phyloP scores from a whole-genome alignment of 1,140 invertebrate species.

The Medauroidea extradentata region DNA sequence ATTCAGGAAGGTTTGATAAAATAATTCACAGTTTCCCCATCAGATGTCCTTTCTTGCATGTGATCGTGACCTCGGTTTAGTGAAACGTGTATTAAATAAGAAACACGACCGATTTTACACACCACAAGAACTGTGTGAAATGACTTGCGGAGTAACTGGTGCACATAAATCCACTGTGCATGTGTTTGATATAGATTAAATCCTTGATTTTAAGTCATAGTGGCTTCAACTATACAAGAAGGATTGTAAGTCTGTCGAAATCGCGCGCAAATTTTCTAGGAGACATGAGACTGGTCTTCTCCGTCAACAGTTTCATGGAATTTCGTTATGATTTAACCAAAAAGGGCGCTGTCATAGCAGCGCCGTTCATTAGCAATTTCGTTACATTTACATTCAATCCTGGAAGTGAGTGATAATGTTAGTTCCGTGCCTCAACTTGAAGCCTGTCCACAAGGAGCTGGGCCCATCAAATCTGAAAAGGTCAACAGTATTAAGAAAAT shows the following conservation, averaged over 20 bases:
- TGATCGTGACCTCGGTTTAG: conserved; percentile 16
- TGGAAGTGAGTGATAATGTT: no score
- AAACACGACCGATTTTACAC: conserved; percentile 17
- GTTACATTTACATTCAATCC: no score
- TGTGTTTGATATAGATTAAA: background rate
- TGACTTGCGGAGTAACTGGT: background rate
- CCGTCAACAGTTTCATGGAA: no score
- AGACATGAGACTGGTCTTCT: no score
- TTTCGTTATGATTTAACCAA: no score
- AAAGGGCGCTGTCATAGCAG: no score
- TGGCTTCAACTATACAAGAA: conserved; percentile 21
- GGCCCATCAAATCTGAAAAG: no score
- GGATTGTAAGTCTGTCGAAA: conserved; percentile 2
- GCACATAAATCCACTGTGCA: conserved; percentile 8
- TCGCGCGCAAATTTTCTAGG: no score
- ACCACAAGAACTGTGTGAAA: conserved; percentile 2
- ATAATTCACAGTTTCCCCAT: conserved; percentile 13
- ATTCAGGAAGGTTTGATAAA: background rate
- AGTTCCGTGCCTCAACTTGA: no score
- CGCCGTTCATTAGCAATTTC: no score
- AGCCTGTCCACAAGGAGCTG: no score
- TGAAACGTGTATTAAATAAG: conserved; percentile 6
- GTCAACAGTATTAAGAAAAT: no score
- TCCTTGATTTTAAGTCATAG: conserved; percentile 20
- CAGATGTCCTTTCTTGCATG: conserved; percentile 20